phyloP scores from a whole-genome alignment of 2,797 vertebrate species.

The Sebastes trivittatus region DNA sequence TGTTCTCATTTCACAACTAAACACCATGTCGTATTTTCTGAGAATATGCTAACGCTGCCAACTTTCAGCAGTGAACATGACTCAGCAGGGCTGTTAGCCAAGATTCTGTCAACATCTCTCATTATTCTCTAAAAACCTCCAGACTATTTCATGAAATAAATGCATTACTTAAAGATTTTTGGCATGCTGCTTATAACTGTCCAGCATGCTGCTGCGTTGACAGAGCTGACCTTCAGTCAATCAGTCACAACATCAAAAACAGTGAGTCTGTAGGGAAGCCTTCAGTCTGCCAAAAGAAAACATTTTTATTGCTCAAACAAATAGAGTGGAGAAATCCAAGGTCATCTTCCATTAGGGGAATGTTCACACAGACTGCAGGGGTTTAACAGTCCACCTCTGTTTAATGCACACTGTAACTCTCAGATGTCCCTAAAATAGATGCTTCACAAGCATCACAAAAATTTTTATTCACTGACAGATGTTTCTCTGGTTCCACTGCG shows the following conservation, averaged over 20 bases:
- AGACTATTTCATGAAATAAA: slow-evolving; percentile 11
- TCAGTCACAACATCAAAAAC: slow-evolving; percentile 33
- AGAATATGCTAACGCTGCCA: slow-evolving; percentile 7
- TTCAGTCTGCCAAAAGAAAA: neutral
- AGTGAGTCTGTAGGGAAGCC: neutral
- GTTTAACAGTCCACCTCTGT: slow-evolving; percentile 3
- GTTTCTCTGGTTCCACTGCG: slow-evolving; percentile 26
- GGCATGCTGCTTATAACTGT: neutral
- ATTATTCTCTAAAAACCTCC: slow-evolving; percentile 14
- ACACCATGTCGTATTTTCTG: neutral
- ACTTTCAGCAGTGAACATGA: slow-evolving; percentile 10
- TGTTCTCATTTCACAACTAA: slow-evolving; percentile 7
- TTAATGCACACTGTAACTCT: slow-evolving; percentile 22
- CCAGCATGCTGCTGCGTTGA: slow-evolving; percentile 4
- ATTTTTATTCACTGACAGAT: slow-evolving; percentile 40
- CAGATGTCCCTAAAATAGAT: slow-evolving; percentile 4
- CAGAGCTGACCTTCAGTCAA: slow-evolving; percentile 49
- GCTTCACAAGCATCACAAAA: slow-evolving; percentile 25
- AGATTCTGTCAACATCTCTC: slow-evolving; percentile 12
- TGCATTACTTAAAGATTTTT: slow-evolving; percentile 4
- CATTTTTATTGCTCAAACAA: slow-evolving; percentile 2
- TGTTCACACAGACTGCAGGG: neutral
- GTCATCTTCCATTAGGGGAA: neutral
- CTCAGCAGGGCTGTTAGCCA: slow-evolving; percentile 15
- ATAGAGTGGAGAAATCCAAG: slow-evolving; percentile 8